Evolutionary conservation across 2,113 vertebrate species (phyloP), one percentile per base, ranked within the genome.

Genomic region (Burhinus oedicnemus): DNA sequence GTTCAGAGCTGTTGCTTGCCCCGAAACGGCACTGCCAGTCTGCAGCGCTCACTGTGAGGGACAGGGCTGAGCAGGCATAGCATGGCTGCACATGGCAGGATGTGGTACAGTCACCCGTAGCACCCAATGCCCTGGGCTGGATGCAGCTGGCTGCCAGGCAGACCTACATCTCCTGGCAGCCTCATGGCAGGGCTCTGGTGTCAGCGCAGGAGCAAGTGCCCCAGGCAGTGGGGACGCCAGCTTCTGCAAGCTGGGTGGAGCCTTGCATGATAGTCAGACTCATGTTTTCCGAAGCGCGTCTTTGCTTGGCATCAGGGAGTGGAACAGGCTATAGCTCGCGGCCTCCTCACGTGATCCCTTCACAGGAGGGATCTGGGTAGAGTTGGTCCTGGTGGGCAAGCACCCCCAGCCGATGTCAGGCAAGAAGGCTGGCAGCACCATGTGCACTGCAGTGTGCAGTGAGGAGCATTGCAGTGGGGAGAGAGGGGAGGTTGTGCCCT

Each of bases 321-420:
- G 65, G 57, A 38, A 70, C n/a, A 36, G 62, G 11, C 45, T 38
- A 14, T 27, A 29, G 72, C 47, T 52, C n/a, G 13, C 4, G 0
- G 40, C 54, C 42, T 62, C 55, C 72, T 66, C 7, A 4, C 32
- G 21, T 0, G 1, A 32, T 29, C 44, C 70, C 45, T 61, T 47
- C 83, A 17, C n/a, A 7, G 71, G 13, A 85, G 36, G 58, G 45
- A 26, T 51, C 47, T 36, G 47, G 72, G 55, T 4, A 83, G 71
- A 52, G 55, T 22, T 3, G 57, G 66, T 74, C 22, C 17, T 1
- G 26, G 26, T 11, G 45, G 61, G 52, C 42, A 60, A 49, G 26
- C 12, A 17, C 10, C 42, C 38, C 5, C 6, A 5, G 68, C n/a
- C 1, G 0, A 1, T 7, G 32, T 30, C 1, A 2, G 57, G 38